phyloP scores from a whole-genome alignment of 2,888 invertebrate genomes.

The Idaea straminata region DNA sequence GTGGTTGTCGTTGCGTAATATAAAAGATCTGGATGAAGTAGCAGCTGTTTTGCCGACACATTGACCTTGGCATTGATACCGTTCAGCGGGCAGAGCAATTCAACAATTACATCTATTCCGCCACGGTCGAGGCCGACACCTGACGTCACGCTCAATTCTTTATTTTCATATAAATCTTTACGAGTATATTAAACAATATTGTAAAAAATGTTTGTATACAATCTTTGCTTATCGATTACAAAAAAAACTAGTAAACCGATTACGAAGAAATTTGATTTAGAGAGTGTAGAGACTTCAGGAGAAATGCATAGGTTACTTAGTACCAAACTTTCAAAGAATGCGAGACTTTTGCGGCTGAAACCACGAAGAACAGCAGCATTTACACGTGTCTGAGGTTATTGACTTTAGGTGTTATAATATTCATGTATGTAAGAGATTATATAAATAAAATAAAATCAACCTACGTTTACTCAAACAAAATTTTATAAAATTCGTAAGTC shows the following conservation, averaged over 20 bases:
- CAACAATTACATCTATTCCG: conserved; percentile 61
- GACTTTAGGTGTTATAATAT: not conserved
- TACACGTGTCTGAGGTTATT: not conserved
- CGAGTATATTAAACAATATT: not conserved
- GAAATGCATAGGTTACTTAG: not conserved
- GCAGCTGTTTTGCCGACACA: conserved; percentile 47
- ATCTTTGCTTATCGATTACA: not conserved
- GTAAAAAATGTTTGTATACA: not conserved
- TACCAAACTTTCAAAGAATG: not conserved
- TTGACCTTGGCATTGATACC: conserved; percentile 73
- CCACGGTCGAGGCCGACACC: conserved; percentile 60
- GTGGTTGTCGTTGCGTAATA: conserved; percentile 30
- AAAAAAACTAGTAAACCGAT: not conserved
- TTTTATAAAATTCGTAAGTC: not conserved
- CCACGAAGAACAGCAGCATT: not conserved
- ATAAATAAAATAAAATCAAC: not conserved
- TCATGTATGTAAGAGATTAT: not conserved
- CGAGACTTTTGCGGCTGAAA: not conserved
- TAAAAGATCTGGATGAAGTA: conserved; percentile 33
- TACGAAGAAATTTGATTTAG: not conserved
- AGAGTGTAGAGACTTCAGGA: not conserved
- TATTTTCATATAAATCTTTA: not conserved
- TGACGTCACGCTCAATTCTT: conserved; percentile 34
- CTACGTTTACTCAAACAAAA: not conserved
- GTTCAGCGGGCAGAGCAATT: conserved; percentile 61